Base-by-base conservation (phyloP, 2,113 vertebrate genomes). In the Myotis davidii region DNA sequence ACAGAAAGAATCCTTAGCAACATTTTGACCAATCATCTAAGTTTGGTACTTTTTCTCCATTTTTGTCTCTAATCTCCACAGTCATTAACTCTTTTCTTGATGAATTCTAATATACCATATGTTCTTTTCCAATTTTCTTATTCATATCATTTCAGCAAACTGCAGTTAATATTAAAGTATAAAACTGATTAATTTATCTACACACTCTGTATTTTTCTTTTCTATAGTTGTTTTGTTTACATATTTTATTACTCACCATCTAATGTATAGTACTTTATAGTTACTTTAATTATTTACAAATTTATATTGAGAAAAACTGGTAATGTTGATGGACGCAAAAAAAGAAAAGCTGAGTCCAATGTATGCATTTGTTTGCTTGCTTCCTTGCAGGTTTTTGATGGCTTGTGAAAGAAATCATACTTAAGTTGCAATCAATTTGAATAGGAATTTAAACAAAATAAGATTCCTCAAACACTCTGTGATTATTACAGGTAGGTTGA, bases 11-110 rank as follows among this genome's bases (percentile, higher is more conserved):
- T 13, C 78, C 18, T 54, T 89, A 37, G 64, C 37, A 96, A 42
- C 27, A 73, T 27, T 94, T 96, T 96, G 3, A 5, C 72, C 59
- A 34, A 78, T 88, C 90, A 90, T 79, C 92, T 85, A 86, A 97
- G 88, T 56, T 73, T 2, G 11, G 11, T 25, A 34, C 37, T 32
- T 3, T 0, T 17, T 93, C 61, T 96, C 45, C 29, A 87, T 23
- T 54, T 1, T 0, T 54, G 0, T 42, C 10, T 77, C n/a, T 94
- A 89, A 20, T 94, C 76, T 92, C 59, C 67, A 89, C 56, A 88
- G 69, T 65, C 81, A 88, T 64, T 95, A 82, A 25, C 20, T 93
- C 12, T 69, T 94, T 94, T 91, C n/a, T 74, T 94, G 21, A 54
- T 69, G 11, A 79, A 77, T 88, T 95, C 29, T 89, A 2, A 84